These are phyloP conservation scores for Pristionchus japonicus DNA, from an alignment of 2,888 invertebrate genomes.

Conservation along the genomic window DNA sequence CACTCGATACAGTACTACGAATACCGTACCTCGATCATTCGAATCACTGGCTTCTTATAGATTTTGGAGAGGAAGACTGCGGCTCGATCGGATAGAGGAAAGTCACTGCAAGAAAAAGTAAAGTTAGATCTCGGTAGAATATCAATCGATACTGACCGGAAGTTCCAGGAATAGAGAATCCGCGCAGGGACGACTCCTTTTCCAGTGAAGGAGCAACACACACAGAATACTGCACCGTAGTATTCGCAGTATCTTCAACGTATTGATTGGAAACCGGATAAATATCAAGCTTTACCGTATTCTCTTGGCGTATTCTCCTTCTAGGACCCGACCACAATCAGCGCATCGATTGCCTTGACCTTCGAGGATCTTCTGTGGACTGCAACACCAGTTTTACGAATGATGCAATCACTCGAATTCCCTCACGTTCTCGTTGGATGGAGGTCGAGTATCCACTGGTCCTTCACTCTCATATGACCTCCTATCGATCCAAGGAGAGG, in stretches of 20 bases:
- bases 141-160: conserved; percentile 55
- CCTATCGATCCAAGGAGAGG: neutral
- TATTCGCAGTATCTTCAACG: conserved; percentile 83
- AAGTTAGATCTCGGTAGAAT: neutral
- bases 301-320: conserved; percentile 81
- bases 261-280: neutral
- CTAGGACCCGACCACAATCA: conserved; percentile 88
- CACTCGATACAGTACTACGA: neutral
- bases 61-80: neutral
- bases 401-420: neutral
- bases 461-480: conserved; percentile 1
- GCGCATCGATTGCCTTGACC: conserved; percentile 87
- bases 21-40: conserved; percentile 21
- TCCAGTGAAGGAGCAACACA: conserved; percentile 87
- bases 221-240: conserved; percentile 88
- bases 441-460: conserved; percentile 8
- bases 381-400: neutral
- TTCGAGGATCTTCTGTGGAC: conserved; percentile 78
- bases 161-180: conserved; percentile 78
- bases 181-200: conserved; percentile 81
- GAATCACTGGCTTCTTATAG: neutral
- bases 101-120: neutral
- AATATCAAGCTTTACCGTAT: conserved; percentile 78
- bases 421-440: neutral
- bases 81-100: conserved; percentile 37